A percentile compares a stretch with the other conserved stretches of the same genome.
These are phyloP conservation scores for Apodemus sylvaticus DNA, from an alignment of 2,113 vertebrate species.

Conservation along the genomic window DNA sequence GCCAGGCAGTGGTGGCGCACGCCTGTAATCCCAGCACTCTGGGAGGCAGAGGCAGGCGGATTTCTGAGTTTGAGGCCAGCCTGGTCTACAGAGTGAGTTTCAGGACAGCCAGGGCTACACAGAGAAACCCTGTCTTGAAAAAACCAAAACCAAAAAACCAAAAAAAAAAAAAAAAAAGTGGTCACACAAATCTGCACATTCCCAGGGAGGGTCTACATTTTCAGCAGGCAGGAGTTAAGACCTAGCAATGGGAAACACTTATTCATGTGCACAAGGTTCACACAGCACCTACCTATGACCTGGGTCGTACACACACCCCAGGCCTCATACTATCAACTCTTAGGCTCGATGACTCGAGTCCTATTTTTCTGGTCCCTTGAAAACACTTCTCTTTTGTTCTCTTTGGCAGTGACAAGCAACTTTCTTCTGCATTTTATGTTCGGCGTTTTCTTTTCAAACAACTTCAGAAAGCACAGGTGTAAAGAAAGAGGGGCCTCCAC, in stretches of 20 bases:
- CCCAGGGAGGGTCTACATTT: not conserved
- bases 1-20: too few relatives aligned
- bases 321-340: not conserved
- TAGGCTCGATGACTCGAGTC: fast-evolving
- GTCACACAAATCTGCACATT: not conserved
- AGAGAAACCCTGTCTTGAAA: too few relatives aligned
- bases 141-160: too few relatives aligned
- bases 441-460: conserved; percentile 63
- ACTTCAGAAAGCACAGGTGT: conserved; percentile 65
- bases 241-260: too few relatives aligned
- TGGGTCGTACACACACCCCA: fast-evolving
- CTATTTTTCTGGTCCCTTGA: not conserved
- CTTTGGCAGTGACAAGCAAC: conserved; percentile 59
- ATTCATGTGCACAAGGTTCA: fast-evolving
- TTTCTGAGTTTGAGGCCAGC: too few relatives aligned
- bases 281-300: not conserved
- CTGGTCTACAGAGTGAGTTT: too few relatives aligned
- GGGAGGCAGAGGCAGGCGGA: too few relatives aligned
- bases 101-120: too few relatives aligned
- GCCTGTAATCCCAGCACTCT: too few relatives aligned
- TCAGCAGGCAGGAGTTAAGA: not conserved
- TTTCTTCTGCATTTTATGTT: conserved; percentile 68
- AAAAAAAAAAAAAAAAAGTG: too few relatives aligned
- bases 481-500: not conserved
- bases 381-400: conserved; percentile 49